Conservation (phyloP, 92 coral and sea anemone genomes). For the Hydrozoanthus gracilis region DNA sequence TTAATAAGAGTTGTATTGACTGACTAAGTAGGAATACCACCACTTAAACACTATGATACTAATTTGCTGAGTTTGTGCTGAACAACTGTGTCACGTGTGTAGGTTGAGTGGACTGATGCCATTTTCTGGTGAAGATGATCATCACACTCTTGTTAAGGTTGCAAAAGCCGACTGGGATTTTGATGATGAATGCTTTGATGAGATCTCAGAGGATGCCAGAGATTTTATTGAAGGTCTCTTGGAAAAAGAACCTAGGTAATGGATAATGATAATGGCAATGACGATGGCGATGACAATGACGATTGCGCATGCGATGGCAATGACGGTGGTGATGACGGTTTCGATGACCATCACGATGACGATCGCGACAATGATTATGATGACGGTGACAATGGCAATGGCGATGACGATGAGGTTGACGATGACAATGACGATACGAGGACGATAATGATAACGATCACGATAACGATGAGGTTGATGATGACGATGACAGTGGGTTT, state of each 20-base stretch:
- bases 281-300: too few species aligned
- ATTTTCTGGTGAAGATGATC: slow-evolving; percentile 95
- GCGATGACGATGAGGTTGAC: neutral
- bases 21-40: too few species aligned
- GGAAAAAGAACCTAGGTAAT: slow-evolving; percentile 82
- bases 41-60: too few species aligned
- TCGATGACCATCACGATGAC: neutral
- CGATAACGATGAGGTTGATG: too few species aligned
- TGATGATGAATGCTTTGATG: slow-evolving; percentile 98
- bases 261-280: neutral
- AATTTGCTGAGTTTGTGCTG: too few species aligned
- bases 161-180: slow-evolving; percentile 99
- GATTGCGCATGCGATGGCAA: neutral
- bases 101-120: slow-evolving; percentile 99
- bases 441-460: too few species aligned
- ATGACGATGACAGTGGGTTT: neutral
- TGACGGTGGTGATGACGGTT: neutral
- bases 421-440: neutral
- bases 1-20: too few species aligned
- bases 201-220: slow-evolving; percentile 86
- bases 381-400: neutral
- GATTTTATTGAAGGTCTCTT: slow-evolving; percentile 93
- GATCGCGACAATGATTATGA: neutral
- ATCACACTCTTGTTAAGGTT: slow-evolving; percentile 88
- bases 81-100: neutral